Base-by-base conservation (phyloP, 2,888 invertebrate species). In the Athrips mouffetella region DNA sequence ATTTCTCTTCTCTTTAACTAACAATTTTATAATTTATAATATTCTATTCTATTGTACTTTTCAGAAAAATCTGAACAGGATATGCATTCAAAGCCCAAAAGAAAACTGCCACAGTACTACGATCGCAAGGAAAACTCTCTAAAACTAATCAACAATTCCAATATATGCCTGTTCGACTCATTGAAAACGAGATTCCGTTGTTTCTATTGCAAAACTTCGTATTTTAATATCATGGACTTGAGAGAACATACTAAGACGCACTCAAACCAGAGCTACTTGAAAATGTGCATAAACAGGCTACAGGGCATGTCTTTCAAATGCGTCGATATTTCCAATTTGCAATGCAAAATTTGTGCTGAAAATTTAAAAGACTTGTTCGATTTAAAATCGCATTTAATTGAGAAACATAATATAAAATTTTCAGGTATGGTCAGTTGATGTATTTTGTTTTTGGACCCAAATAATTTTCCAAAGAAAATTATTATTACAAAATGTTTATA, bases 111-210 rank as follows among this genome's bases (percentile, higher is more conserved):
- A 50, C 16, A 49, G 0, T 59, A 63, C 18, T 31, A 49, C 0
- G 52, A 60, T 7, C 45, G 50, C 30, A 57, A 57, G 13, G 64
- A 71, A 18, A 76, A 80, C 55, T 70, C 80, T 0, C 35, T 75
- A 0, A 74, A 73, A 48, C 61, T 82, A 0, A 53, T 78, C 8
- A 52, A 65, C 13, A 70, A 80, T 42, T 80, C 81, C 0, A 80
- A 80, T 45, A 50, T 80, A 11, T 77, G 75, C 35, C 53, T 76
- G 0, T 80, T 80, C 53, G 68, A 62, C 3, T 76, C 77, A 0
- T 49, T 70, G 2, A 68, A 66, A 33, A 72, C 67, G 0, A 76
- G 72, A 55, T 76, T 66, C 52, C 60, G 66, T 0, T 82, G 81
- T 31, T 68, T 65, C 47, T 60, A 59, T 11, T 82, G 82, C 54